Evolutionary conservation across 2,113 vertebrate genomes (phyloP).

Genomic region (Pituophis catenifer): DNA sequence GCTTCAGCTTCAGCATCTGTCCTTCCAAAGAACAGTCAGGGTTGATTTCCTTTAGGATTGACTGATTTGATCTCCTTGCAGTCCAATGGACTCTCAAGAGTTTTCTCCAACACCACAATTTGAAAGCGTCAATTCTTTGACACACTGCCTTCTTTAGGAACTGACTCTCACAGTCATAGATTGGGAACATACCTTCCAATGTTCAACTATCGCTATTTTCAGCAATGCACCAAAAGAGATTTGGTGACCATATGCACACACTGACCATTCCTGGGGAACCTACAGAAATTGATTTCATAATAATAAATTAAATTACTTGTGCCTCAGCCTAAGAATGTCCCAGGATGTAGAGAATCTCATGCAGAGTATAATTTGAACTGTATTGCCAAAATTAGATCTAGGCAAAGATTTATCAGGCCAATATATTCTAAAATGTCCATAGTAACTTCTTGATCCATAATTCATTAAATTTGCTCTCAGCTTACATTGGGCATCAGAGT

Average conservation of each 20-base stretch:
- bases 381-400: neutral
- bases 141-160: no score
- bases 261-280: neutral
- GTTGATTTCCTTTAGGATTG: no score
- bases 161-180: no score
- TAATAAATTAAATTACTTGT: neutral
- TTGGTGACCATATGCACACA: neutral
- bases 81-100: no score
- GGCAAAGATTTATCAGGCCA: neutral
- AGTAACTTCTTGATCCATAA: neutral
- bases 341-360: neutral
- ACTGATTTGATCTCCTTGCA: no score
- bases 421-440: neutral
- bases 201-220: neutral
- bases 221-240: neutral
- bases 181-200: neutral
- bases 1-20: no score
- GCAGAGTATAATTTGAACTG: neutral
- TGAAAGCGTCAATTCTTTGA: no score
- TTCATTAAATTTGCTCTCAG: neutral
- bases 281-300: neutral
- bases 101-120: no score
- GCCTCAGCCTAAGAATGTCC: neutral
- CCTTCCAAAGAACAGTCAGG: neutral
- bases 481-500: neutral